Percentiles rank a stretch among this genome's conserved stretches.
These are phyloP conservation scores for Ashinkailepas kermadecensis DNA, from an alignment of 2,888 invertebrate genomes.

Conservation along the genomic window DNA sequence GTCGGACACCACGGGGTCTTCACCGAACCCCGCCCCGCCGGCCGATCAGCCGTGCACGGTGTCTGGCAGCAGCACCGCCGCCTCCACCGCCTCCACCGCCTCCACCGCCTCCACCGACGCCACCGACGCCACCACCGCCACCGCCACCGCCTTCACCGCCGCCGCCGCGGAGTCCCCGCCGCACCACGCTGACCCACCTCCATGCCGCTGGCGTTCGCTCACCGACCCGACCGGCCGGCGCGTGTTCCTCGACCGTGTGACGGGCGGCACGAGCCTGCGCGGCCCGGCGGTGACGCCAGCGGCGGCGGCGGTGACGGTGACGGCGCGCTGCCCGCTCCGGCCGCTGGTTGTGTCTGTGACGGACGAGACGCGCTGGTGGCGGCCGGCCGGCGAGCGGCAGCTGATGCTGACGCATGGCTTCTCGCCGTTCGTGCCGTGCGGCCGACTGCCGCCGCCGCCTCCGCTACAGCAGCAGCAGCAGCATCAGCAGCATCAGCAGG, in stretches of 20 bases:
- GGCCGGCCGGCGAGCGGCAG: neutral
- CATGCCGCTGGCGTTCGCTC: neutral
- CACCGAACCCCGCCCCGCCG: too few relatives aligned
- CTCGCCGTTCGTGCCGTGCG: constrained; percentile 13
- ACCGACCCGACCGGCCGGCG: neutral
- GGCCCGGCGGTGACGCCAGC: neutral
- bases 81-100: neutral
- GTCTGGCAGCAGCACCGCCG: too few relatives aligned
- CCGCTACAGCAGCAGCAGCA: neutral
- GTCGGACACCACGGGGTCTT: too few relatives aligned
- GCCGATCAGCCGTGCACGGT: too few relatives aligned
- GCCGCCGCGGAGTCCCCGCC: neutral
- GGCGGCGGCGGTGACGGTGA: neutral
- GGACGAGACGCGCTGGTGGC: neutral
- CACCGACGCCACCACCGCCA: neutral
- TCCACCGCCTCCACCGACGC: too few relatives aligned
- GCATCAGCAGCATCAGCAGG: neutral
- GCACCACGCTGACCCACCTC: neutral
- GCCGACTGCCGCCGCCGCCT: neutral
- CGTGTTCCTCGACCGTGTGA: neutral
- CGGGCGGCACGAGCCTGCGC: neutral
- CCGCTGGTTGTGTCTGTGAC: neutral
- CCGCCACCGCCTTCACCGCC: neutral
- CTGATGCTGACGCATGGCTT: constrained; percentile 12
- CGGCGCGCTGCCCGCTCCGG: neutral